Base-by-base conservation (phyloP, 2,113 vertebrate genomes). In the Protobothrops mucrosquamatus region DNA sequence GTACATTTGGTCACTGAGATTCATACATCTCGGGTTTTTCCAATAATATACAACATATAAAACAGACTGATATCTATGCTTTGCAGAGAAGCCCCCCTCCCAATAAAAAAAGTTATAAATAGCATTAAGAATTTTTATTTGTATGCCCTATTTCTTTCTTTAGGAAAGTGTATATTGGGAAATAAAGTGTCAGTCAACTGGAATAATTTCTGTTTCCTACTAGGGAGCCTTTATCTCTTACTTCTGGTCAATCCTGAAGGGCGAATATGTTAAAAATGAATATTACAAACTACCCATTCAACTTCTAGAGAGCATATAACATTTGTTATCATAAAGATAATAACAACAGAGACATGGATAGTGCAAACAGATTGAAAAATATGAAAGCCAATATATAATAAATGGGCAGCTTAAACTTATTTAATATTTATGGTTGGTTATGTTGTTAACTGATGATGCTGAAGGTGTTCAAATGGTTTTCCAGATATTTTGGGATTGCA, bases 201-300 rank as follows among this genome's bases (percentile, higher is more conserved):
- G 22, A 92, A 88, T 55, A 56, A 88, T 64, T 89, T 74, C 61
- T 46, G 86, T 61, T n/a, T 81, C 87, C 87, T 55, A 89, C 34
- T 15, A 74, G 61, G 87, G 87, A 89, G 10, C 3, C 64, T 89
- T 92, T 48, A 81, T 89, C 64, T 92, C 26, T 43, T 34, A 55
- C 64, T 85, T 89, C 89, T 48, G 87, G 87, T 46, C 64, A 81
- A 39, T 81, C 87, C 92, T 89, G 81, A 81, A 85, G 87, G 91
- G 52, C 24, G 22, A 85, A 89, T 89, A 39, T 89, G n/a, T 81
- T 92, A 92, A 89, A 89, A 64, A 89, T 92, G 34, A 89, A 81
- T 56, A 89, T 57, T 57, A 56, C 89, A 92, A 92, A 56, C 51
- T 55, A 29, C 23, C 34, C 29, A 24, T 48, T 89, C 10, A 56